phyloP scores from a whole-genome alignment of 2,113 vertebrate genomes.

The Prunella fulvescens region DNA sequence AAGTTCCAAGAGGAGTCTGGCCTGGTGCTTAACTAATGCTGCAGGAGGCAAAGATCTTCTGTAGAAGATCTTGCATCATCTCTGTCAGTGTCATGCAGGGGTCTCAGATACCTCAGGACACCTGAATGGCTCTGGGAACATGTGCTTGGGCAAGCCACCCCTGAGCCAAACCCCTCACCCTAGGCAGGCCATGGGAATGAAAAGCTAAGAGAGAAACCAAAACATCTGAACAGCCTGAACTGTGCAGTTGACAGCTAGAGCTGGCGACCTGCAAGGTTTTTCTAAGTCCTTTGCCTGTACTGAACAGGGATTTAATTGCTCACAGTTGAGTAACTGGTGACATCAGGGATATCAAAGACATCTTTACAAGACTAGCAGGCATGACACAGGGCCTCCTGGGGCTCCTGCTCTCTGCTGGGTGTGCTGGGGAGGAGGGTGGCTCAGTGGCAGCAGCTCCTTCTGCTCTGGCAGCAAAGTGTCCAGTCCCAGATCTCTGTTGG shows the following conservation, averaged over 20 bases:
- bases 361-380: not conserved
- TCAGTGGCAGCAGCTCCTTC: not conserved
- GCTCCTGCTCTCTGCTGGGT: not conserved
- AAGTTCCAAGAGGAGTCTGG: not conserved
- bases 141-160: not conserved
- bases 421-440: not conserved
- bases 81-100: not conserved
- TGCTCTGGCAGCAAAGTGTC: accelerated
- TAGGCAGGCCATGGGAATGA: not conserved
- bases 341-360: not conserved
- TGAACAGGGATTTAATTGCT: not conserved
- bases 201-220: too few relatives aligned
- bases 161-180: not conserved
- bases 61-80: not conserved
- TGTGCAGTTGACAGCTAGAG: not conserved
- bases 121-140: not conserved
- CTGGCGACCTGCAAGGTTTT: not conserved
- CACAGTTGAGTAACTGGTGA: not conserved
- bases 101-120: not conserved
- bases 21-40: not conserved
- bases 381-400: not conserved
- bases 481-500: not conserved
- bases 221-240: too few relatives aligned
- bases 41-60: not conserved
- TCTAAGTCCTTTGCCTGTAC: not conserved